Percentiles rank a stretch among this genome's conserved stretches.
Evolutionary conservation across 2,113 vertebrate species (phyloP).

Genomic region (Ia io): DNA sequence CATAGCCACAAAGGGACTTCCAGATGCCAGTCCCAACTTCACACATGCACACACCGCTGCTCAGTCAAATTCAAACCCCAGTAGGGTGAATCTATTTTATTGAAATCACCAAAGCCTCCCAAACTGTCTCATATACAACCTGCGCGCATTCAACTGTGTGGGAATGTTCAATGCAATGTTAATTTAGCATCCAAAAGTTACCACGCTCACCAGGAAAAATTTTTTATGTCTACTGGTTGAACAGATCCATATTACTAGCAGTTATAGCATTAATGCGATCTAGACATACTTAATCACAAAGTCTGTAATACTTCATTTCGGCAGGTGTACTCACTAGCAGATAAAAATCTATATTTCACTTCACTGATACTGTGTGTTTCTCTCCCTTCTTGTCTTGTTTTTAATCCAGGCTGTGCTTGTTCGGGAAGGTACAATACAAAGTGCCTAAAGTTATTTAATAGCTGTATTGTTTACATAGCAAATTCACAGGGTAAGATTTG

Average conservation of each 20-base stretch:
- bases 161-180: not conserved
- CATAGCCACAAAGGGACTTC: not conserved
- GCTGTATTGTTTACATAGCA: not conserved
- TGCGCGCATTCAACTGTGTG: not conserved
- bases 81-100: not conserved
- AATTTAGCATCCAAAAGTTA: not conserved
- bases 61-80: not conserved
- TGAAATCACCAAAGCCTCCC: not conserved
- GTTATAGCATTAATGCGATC: not conserved
- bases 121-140: not conserved
- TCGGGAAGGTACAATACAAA: not conserved
- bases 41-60: not conserved
- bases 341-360: not conserved
- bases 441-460: not conserved
- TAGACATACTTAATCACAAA: not conserved
- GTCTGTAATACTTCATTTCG: not conserved
- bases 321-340: not conserved
- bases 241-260: not conserved
- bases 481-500: not conserved
- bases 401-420: not conserved
- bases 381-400: not conserved
- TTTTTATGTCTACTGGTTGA: not conserved
- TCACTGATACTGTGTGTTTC: not conserved
- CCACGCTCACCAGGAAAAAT: not conserved
- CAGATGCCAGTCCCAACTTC: not conserved